A percentile compares a stretch with the other conserved stretches of the same genome.
phyloP scores from a whole-genome alignment of 2,888 invertebrate species.

The Ischnus inquisitorius region DNA sequence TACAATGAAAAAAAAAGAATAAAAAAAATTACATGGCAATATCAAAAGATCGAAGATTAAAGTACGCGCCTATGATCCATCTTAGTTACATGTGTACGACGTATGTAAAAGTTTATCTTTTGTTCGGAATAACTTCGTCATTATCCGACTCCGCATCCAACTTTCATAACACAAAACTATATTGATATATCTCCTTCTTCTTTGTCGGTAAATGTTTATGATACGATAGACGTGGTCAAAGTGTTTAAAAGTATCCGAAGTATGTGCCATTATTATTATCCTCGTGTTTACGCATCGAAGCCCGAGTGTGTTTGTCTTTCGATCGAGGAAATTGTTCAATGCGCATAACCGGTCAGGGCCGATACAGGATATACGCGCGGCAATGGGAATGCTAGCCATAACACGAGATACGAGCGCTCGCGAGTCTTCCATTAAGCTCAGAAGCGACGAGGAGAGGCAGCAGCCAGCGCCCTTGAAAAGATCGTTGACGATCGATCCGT shows the following conservation, averaged over 20 bases:
- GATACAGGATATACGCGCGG: background rate
- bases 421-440: background rate
- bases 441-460: background rate
- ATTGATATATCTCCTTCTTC: constrained; percentile 21
- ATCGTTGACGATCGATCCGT: constrained; percentile 1
- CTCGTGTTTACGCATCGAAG: background rate
- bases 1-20: constrained; percentile 2
- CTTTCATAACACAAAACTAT: constrained; percentile 7
- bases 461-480: background rate
- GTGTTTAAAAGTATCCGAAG: background rate
- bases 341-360: background rate
- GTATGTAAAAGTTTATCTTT: constrained; percentile 1
- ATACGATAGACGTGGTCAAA: constrained; percentile 33
- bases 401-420: background rate
- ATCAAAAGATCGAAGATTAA: background rate
- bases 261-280: background rate
- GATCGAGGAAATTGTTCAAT: background rate
- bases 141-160: background rate
- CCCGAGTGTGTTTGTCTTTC: background rate
- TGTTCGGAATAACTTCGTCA: constrained; percentile 5
- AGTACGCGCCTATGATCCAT: constrained; percentile 11
- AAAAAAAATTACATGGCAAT: constrained; percentile 10
- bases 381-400: background rate
- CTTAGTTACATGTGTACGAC: background rate
- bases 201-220: constrained; percentile 31